Base-by-base conservation (phyloP, 2,113 vertebrate species). In the Coptodon rendalli region DNA sequence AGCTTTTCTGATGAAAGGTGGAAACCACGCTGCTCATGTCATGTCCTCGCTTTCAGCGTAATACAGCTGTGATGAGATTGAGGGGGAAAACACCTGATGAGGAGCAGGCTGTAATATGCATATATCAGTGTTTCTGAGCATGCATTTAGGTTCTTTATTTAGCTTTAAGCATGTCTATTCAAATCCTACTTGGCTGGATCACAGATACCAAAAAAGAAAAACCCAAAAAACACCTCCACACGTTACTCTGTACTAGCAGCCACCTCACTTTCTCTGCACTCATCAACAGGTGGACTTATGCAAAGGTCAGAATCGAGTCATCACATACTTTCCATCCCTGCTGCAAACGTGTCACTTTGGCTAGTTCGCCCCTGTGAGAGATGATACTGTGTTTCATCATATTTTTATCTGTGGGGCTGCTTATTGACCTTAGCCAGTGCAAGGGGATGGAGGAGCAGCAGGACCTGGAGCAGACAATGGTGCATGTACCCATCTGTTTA, bases 221-320 rank as follows among this genome's bases (percentile, higher is more conserved):
- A 2, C 36, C 17, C 48, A 7, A 11, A 48, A 76, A 14, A 78
- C 54, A 80, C 78, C 81, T 81, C 53, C 34, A 66, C 45, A 56
- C 66, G 68, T 10, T 78, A 82, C 6, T 52, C 48, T 45, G 27
- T 11, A 11, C 86, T 78, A 66, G 59, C 78, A 57, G 87, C 80
- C 86, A 48, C 63, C 84, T 87, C 84, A 3, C 76, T 29, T 66
- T 53, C 79, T 83, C 40, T 73, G 63, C 63, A 53, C 85, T 63
- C 87, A 83, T 87, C 92, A 79, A 92, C 92, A 92, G 90, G 90
- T 93, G 88, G 90, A 87, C 87, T 86, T 53, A 11, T 34, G 81
- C 36, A 91, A 93, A 93, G 93, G 93, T 91, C 92, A 91, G 52
- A 84, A 84, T 80, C 80, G n/a, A 14, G 83, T 81, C 73, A 59